Evolutionary conservation across 2,113 vertebrate genomes (phyloP).

Genomic region (Archocentrus centrarchus): DNA sequence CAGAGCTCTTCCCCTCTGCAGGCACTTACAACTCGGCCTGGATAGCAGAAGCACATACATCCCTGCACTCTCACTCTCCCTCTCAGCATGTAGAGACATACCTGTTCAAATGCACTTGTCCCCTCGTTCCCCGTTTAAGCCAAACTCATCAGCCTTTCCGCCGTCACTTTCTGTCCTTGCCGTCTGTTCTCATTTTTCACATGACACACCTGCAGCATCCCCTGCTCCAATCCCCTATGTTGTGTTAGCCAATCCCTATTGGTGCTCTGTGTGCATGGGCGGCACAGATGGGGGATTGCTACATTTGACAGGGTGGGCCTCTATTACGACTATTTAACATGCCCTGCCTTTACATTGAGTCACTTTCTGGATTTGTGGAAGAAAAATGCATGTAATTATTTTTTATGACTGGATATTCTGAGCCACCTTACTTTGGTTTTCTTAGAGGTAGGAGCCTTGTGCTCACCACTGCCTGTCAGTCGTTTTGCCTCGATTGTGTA

Average conservation of each 20-base stretch:
- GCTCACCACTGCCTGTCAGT: conserved; percentile 74
- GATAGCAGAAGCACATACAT: conserved; percentile 63
- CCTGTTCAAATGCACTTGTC: conserved; percentile 66
- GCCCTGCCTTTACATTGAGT: conserved; percentile 71
- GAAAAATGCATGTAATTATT: conserved; percentile 76
- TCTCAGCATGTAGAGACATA: conserved; percentile 47
- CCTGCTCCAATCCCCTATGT: conserved; percentile 64
- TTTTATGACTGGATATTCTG: conserved; percentile 77
- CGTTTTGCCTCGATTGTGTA: conserved; percentile 77
- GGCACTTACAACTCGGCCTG: conserved; percentile 58
- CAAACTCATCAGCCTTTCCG: conserved; percentile 34
- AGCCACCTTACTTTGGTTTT: conserved; percentile 74
- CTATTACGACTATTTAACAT: conserved; percentile 51
- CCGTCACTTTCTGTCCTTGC: conserved; percentile 17
- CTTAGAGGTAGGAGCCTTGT: conserved; percentile 70
- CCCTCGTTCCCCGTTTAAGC: conserved; percentile 18
- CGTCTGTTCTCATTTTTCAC: conserved; percentile 33
- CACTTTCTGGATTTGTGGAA: conserved; percentile 69
- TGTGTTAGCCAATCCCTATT: conserved; percentile 75
- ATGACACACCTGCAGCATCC: conserved; percentile 53
- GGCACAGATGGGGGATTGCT: conserved; percentile 75
- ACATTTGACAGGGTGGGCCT: conserved; percentile 65
- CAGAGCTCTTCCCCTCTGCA: conserved; percentile 51
- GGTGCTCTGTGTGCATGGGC: conserved; percentile 82
- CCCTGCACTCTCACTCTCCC: conserved; percentile 34